These are phyloP conservation scores for Darevskia nairensis DNA, from an alignment of 2,797 vertebrate genomes.

Conservation along the genomic window DNA sequence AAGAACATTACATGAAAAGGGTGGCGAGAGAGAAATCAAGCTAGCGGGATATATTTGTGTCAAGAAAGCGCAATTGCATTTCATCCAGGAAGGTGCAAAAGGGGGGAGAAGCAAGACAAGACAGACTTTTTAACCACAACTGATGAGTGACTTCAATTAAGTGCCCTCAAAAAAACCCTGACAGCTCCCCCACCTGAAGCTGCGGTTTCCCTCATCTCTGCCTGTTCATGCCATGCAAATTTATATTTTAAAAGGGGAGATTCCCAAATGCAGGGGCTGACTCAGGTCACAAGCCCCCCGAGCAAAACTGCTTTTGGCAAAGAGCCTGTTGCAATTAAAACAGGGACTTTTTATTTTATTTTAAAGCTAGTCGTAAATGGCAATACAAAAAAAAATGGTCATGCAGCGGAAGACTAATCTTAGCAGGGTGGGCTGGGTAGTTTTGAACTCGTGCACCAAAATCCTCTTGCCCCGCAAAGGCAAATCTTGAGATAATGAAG, in stretches of 20 bases:
- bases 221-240: not conserved
- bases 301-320: too few species aligned
- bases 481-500: not conserved
- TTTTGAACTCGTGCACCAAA: not conserved
- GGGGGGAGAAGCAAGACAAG: not conserved
- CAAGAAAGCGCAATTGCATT: not conserved
- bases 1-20: not conserved
- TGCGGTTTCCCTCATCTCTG: not conserved
- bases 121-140: not conserved
- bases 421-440: not conserved
- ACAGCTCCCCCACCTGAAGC: not conserved
- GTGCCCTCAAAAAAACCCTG: not conserved
- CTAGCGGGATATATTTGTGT: not conserved
- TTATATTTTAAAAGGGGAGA: not conserved
- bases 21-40: not conserved
- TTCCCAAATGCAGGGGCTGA: not conserved
- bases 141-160: not conserved
- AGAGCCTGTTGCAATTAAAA: not conserved
- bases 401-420: not conserved
- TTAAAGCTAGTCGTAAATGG: not conserved
- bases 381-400: not conserved
- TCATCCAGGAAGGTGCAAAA: not conserved
- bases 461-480: not conserved
- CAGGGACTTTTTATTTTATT: too few species aligned
- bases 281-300: not conserved